Percentiles rank a stretch among this genome's conserved stretches.
These are phyloP conservation scores for Gortyna flavago DNA, from an alignment of 2,888 invertebrate genomes.

Conservation along the genomic window DNA sequence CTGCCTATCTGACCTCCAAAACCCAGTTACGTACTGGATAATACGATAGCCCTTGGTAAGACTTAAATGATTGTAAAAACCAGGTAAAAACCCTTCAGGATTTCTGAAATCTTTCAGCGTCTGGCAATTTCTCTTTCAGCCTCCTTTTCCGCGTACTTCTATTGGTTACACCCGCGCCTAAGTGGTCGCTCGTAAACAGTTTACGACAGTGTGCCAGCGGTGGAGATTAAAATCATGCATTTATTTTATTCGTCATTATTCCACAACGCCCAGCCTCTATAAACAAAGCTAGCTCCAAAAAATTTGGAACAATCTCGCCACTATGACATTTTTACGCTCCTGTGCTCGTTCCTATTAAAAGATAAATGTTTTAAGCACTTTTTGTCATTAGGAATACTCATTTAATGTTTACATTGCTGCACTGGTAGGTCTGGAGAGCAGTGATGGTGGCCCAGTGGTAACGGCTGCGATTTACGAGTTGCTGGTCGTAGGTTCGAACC, in stretches of 20 bases:
- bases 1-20: too few relatives aligned
- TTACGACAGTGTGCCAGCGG: slow-evolving; percentile 85
- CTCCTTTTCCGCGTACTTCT: slow-evolving; percentile 49
- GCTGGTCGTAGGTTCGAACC: neutral
- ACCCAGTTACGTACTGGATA: too few relatives aligned
- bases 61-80: too few relatives aligned
- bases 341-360: slow-evolving; percentile 52
- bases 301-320: slow-evolving; percentile 57
- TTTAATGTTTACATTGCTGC: slow-evolving; percentile 11
- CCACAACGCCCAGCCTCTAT: slow-evolving; percentile 70
- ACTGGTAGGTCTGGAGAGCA: neutral
- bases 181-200: slow-evolving; percentile 86
- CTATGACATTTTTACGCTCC: slow-evolving; percentile 47
- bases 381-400: slow-evolving; percentile 47
- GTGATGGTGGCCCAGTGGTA: neutral
- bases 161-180: slow-evolving; percentile 65
- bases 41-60: too few relatives aligned
- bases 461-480: neutral
- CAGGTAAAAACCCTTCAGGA: neutral
- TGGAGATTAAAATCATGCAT: slow-evolving; percentile 89
- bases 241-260: slow-evolving; percentile 88
- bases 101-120: neutral
- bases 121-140: neutral
- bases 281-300: slow-evolving; percentile 48
- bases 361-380: slow-evolving; percentile 58